Conservation (phyloP, 92 coral and sea anemone species). For the Scolanthus callimorphus region DNA sequence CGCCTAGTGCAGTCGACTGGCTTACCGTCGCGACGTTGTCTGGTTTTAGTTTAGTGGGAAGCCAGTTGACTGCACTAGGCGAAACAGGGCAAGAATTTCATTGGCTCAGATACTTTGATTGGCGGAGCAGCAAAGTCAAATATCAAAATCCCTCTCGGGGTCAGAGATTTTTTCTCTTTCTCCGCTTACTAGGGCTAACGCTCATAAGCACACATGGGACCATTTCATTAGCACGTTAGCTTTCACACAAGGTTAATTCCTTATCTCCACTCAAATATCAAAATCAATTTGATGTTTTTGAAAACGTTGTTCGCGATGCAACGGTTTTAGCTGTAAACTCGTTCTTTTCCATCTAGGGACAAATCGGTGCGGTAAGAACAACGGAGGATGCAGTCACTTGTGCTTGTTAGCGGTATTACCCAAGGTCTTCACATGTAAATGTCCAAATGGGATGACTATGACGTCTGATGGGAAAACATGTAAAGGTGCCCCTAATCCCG, state of each 20-base stretch:
- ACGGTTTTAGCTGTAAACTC: background rate
- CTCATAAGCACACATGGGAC: no score
- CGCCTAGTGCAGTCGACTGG: background rate
- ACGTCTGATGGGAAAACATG: constrained; percentile 60
- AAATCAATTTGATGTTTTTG: background rate
- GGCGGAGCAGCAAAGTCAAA: background rate
- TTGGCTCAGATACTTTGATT: background rate
- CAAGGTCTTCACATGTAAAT: constrained; percentile 55
- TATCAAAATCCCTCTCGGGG: no score
- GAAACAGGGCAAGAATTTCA: background rate
- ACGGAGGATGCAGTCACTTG: constrained; percentile 93
- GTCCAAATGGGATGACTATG: constrained; percentile 82
- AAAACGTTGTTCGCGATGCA: background rate
- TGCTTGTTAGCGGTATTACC: constrained; percentile 61
- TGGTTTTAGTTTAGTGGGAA: background rate
- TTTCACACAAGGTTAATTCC: no score
- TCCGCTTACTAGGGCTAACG: no score
- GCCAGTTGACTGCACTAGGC: background rate
- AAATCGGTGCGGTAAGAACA: constrained; percentile 64
- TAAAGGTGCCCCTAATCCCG: constrained; percentile 27
- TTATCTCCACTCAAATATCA: no score
- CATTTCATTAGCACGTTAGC: no score
- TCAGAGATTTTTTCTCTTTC: no score
- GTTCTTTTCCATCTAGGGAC: constrained; percentile 25
- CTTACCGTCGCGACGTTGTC: background rate